Base-by-base conservation (phyloP, 92 coral and sea anemone genomes). In the Metridium senile region DNA sequence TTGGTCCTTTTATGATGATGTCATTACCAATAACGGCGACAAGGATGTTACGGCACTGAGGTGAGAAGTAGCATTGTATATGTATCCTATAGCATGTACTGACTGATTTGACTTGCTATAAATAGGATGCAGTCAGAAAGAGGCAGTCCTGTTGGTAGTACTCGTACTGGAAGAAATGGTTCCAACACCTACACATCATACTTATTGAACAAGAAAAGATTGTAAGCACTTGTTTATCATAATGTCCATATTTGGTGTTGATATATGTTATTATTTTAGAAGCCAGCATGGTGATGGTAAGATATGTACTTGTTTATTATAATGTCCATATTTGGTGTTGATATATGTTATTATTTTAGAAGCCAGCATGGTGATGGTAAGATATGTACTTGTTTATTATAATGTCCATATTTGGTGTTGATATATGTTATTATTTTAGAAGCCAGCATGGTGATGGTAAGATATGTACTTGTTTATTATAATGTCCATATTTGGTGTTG, bases 1-100 rank as follows among this genome's bases (percentile, higher is more conserved):
- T 11, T 89, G 97, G 97, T 89, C 89, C 1, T 82, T 77, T 49
- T 91, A 91, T 45, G 83, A 84, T 72, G 89, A 90, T 77, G 91
- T 81, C 59, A 63, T 82, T 0, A 74, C 81, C 58, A 79, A 67
- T 18, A 74, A 66, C 29, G 84, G 84, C 16, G 91, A 81, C 33
- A 72, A 75, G 34, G 74, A 62, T 23, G 84, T 85, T 43, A 78
- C 97, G 4, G 76, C 97, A 19, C 86, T 89, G 45, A 76, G 93
- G 97, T 91, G 72, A 21, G 75, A 30, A 2, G 27, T n/a, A n/a
- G n/a, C n/a, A n/a, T n/a, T n/a, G n/a, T n/a, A n/a, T n/a, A n/a
- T 63, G 29, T 20, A n/a, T 22, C 17, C 61, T 20, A 23, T 33
- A 76, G 7, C 13, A 39, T 39, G 13, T 39, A 39, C 49, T 13